Evolutionary conservation across 2,113 vertebrate species (phyloP).

Genomic region (Geococcyx californianus): DNA sequence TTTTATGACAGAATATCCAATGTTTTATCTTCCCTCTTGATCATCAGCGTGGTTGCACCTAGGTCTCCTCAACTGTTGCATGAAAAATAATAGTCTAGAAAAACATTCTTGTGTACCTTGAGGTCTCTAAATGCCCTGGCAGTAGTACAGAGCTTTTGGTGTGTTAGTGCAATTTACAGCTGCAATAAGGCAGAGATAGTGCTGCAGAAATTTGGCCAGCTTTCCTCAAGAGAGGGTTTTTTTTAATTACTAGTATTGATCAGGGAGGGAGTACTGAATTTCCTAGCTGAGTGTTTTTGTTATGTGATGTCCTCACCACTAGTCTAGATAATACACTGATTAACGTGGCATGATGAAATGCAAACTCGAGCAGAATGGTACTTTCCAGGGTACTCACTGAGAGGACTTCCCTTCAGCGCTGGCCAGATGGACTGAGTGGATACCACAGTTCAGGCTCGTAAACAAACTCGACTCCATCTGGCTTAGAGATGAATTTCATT

Average conservation of each 20-base stretch:
- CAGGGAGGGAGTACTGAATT: background rate
- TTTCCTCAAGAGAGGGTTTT: background rate
- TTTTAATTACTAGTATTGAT: background rate
- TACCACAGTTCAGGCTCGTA: background rate
- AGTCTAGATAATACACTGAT: background rate
- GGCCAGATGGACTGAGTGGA: conserved; percentile 22
- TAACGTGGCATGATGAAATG: background rate
- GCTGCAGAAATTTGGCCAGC: background rate
- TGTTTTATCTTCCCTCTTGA: background rate
- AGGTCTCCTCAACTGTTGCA: background rate
- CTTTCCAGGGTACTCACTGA: background rate
- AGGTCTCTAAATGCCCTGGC: background rate
- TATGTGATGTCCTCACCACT: rapidly evolving
- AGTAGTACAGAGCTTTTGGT: background rate
- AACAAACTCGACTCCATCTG: conserved; percentile 38
- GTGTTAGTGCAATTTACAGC: background rate
- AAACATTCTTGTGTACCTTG: background rate
- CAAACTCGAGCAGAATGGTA: background rate
- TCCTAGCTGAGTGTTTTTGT: background rate
- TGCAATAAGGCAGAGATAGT: background rate
- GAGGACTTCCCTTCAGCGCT: background rate
- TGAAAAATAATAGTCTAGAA: background rate
- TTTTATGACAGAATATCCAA: background rate
- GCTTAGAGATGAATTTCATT: conserved; percentile 2
- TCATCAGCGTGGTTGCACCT: background rate